These are phyloP conservation scores for Bufo gargarizans DNA, from an alignment of 2,113 vertebrate genomes.

Conservation along the genomic window DNA sequence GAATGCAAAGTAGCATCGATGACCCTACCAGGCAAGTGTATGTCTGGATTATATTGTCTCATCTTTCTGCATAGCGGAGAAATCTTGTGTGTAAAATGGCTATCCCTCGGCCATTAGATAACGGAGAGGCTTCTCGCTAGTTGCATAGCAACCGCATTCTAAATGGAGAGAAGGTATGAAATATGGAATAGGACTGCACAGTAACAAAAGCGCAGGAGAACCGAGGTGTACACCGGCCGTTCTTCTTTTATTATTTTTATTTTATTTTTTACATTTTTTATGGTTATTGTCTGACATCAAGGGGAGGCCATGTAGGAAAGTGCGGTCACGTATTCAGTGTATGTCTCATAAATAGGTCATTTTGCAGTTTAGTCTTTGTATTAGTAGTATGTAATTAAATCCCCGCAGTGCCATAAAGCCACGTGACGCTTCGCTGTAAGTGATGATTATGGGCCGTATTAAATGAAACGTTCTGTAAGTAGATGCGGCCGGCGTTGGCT, in stretches of 20 bases:
- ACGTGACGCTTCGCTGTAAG: background rate
- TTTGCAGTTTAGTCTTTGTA: background rate
- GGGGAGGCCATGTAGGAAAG: background rate
- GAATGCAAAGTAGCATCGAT: background rate
- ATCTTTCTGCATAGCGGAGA: background rate
- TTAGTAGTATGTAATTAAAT: background rate
- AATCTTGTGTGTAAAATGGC: conserved; percentile 48
- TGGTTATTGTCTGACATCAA: background rate
- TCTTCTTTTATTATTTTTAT: background rate
- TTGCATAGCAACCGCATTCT: conserved; percentile 70
- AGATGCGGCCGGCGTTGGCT: background rate
- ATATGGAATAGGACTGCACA: conserved; percentile 58
- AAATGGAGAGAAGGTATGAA: conserved; percentile 65
- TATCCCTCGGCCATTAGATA: conserved; percentile 61
- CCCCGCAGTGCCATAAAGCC: background rate
- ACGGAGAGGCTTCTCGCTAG: conserved; percentile 61
- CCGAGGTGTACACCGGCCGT: background rate
- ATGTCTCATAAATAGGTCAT: background rate
- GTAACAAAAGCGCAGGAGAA: conserved; percentile 36
- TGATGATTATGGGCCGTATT: background rate
- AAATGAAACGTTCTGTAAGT: conserved; percentile 1
- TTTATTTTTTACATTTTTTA: background rate
- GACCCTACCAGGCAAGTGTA: background rate
- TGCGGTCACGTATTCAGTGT: background rate
- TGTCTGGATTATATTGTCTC: background rate